These are phyloP conservation scores for Zenarchopterus dispar DNA, from an alignment of 2,797 vertebrate species.

Conservation along the genomic window DNA sequence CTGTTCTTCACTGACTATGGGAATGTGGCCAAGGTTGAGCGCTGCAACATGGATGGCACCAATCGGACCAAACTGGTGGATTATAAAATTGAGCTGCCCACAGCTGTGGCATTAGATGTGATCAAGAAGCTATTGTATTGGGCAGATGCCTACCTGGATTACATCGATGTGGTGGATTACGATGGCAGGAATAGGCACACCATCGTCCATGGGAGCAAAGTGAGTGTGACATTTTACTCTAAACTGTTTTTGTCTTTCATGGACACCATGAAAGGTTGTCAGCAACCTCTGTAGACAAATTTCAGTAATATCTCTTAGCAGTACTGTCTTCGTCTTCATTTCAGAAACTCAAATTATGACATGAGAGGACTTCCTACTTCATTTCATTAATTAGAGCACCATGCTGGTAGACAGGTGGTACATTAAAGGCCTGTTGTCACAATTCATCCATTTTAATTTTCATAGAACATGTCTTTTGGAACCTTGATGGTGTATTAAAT, in stretches of 20 bases:
- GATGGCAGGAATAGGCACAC: slow-evolving; percentile 89
- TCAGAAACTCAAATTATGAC: slow-evolving; percentile 32
- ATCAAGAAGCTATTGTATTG: slow-evolving; percentile 96
- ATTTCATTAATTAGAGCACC: slow-evolving; percentile 43
- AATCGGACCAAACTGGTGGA: slow-evolving; percentile 92
- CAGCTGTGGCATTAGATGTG: slow-evolving; percentile 90
- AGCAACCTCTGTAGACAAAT: slow-evolving; percentile 20
- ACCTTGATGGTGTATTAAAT: slow-evolving; percentile 51
- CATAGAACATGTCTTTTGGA: slow-evolving; percentile 51
- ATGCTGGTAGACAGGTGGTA: slow-evolving; percentile 49
- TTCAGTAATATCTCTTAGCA: slow-evolving; percentile 22
- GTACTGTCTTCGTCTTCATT: slow-evolving; percentile 18
- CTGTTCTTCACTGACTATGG: slow-evolving; percentile 98
- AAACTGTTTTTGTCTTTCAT: slow-evolving; percentile 16
- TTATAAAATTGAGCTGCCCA: slow-evolving; percentile 91
- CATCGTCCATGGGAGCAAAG: slow-evolving; percentile 89
- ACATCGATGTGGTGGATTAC: slow-evolving; percentile 94
- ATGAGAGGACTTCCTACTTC: slow-evolving; percentile 33
- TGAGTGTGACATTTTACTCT: slow-evolving; percentile 77
- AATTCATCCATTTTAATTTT: slow-evolving; percentile 47
- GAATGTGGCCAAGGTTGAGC: slow-evolving; percentile 91
- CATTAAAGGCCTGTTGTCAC: slow-evolving; percentile 50
- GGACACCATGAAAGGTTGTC: slow-evolving; percentile 9
- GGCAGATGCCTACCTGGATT: slow-evolving; percentile 95
- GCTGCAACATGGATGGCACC: slow-evolving; percentile 96